These are phyloP conservation scores for Eutolmus rufibarbis DNA, from an alignment of 2,888 invertebrate species.

Conservation along the genomic window DNA sequence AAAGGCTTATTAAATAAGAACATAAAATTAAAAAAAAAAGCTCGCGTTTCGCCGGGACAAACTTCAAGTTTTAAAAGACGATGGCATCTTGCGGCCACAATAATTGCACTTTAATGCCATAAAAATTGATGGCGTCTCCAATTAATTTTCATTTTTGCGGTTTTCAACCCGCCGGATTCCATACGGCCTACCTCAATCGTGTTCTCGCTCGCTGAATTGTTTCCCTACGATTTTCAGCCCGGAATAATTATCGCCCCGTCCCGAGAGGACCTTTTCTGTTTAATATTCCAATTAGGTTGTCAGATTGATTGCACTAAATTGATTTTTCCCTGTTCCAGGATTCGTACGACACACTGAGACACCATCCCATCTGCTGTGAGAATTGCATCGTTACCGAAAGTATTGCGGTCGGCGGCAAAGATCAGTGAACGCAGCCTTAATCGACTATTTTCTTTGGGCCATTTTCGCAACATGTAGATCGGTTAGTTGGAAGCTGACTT, in stretches of 20 bases:
- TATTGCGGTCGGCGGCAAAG: neutral
- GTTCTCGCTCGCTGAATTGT: neutral
- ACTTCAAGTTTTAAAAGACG: neutral
- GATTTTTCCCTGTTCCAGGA: constrained; percentile 39
- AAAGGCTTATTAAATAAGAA: constrained; percentile 29
- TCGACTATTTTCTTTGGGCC: neutral
- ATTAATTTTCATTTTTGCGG: constrained; percentile 44
- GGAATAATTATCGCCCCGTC: constrained; percentile 2
- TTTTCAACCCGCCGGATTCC: neutral
- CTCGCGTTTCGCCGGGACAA: neutral
- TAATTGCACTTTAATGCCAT: constrained; percentile 40
- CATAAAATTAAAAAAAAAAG: neutral
- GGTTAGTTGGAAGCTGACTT: neutral
- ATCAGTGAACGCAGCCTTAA: neutral
- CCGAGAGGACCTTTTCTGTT: constrained; percentile 22
- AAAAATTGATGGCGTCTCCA: constrained; percentile 46
- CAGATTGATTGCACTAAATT: constrained; percentile 46
- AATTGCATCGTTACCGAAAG: neutral
- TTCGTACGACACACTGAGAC: neutral
- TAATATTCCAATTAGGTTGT: constrained; percentile 47
- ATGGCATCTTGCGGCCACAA: constrained; percentile 23
- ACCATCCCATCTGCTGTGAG: constrained; percentile 22
- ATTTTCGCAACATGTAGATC: neutral
- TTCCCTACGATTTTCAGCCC: constrained; percentile 6
- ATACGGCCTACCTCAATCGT: neutral